Base-by-base conservation (phyloP, 2,888 invertebrate genomes). In the Sminthurinus aureus region DNA sequence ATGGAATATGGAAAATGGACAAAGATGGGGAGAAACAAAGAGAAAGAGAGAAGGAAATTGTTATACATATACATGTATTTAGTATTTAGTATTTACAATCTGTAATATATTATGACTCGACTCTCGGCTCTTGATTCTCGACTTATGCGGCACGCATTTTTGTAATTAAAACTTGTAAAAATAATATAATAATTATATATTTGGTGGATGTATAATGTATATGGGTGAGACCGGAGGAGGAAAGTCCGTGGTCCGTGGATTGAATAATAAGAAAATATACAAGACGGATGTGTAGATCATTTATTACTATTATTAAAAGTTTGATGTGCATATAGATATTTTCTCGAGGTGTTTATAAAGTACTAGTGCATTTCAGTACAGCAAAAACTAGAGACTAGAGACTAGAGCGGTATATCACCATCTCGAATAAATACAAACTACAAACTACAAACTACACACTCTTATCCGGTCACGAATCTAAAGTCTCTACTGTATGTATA, bases 401-500 rank as follows among this genome's bases (percentile, higher is more conserved):
- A 58, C 38, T 38, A 38, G 3, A 38, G 38, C 38, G 6, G 38
- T 38, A 38, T 38, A 38, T 6, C 38, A 38, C 38, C 38, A 38
- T 6, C 38, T 38, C 38, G 1, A 1, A 38, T 38, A 38, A 38
- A 38, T 38, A 1, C 38, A 38, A 1, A 38, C 3, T 38, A 38
- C 6, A 38, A 64, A 67, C 12, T 20, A 67, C 22, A 22, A 22
- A 22, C 18, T 26, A 38, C 24, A 76, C 12, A 66, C 69, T 69
- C 67, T 81, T 81, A 26, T 81, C 81, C 81, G 81, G 75, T 75
- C 81, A 81, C 75, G 81, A 81, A 76, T 26, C 50, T 20, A 79
- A 13, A n/a, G 38, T 75, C 12, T 67, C 22, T 67, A 67, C 67
- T 12, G 15, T 67, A 8, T 67, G 2, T 20, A 8, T 15, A 67